Conservation (phyloP, 2,888 invertebrate genomes). For the Agrotis ipsilon region DNA sequence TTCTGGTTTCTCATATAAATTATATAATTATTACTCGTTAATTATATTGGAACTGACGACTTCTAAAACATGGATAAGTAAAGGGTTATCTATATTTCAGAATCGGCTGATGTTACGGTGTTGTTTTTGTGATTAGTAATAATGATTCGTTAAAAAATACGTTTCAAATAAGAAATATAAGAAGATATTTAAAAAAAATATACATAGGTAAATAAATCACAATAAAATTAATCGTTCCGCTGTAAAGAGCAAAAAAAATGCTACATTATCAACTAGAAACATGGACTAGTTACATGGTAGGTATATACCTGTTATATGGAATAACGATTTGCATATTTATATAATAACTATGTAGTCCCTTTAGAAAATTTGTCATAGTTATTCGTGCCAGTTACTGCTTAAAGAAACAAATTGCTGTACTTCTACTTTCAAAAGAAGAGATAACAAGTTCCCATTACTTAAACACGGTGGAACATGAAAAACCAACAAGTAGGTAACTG, state of each 20-base stretch:
- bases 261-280: no score
- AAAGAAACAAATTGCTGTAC: constrained; percentile 20
- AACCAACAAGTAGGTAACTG: constrained; percentile 39
- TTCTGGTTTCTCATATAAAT: not conserved
- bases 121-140: not conserved
- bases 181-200: not conserved
- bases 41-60: not conserved
- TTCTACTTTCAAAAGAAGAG: constrained; percentile 20
- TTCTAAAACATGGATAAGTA: constrained; percentile 26
- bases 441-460: constrained; percentile 26
- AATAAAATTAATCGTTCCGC: no score
- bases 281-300: no score
- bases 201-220: not conserved
- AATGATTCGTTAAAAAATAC: no score
- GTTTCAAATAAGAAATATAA: not conserved
- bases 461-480: constrained; percentile 20
- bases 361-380: not conserved
- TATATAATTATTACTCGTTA: not conserved
- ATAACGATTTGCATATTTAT: no score
- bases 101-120: not conserved
- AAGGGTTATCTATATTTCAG: constrained; percentile 27
- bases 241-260: no score
- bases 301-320: no score
- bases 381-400: constrained; percentile 30
- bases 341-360: not conserved